Evolutionary conservation across 2,797 vertebrate genomes (phyloP).

Genomic region (Antrozous pallidus): DNA sequence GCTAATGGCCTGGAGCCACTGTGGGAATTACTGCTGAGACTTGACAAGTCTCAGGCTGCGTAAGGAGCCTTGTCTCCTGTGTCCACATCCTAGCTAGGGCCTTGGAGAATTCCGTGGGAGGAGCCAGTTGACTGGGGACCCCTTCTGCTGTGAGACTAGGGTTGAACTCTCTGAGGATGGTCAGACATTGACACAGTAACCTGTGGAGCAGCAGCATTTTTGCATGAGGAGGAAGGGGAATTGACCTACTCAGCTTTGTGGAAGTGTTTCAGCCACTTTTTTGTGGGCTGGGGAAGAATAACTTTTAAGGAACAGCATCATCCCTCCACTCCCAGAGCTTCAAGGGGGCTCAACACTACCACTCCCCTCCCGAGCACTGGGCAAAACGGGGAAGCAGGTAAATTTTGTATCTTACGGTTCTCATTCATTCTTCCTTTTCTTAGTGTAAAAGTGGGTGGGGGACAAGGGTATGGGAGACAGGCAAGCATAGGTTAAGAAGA

Average conservation of each 20-base stretch:
- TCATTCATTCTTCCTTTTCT: background rate
- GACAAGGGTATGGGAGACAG: background rate
- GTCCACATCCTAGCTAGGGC: conserved; percentile 8
- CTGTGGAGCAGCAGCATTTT: background rate
- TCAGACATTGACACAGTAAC: background rate
- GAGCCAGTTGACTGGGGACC: conserved; percentile 7
- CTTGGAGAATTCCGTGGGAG: conserved; percentile 18
- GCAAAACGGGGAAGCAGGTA: conserved; percentile 37
- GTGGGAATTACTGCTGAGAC: conserved; percentile 53
- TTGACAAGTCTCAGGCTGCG: conserved; percentile 58
- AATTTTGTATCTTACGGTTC: background rate
- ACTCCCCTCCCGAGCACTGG: rapidly evolving
- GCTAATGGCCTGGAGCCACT: background rate
- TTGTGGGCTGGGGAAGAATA: background rate
- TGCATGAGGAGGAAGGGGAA: background rate
- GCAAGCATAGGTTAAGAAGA: background rate
- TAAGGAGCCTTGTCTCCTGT: conserved; percentile 47
- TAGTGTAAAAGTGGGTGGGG: background rate
- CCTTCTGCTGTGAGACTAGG: background rate
- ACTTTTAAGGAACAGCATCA: background rate
- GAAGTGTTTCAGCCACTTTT: background rate
- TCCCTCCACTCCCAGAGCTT: background rate
- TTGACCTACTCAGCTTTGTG: conserved; percentile 2
- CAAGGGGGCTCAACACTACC: background rate
- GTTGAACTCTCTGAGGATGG: background rate